These are phyloP conservation scores for Brachionus paranguensis DNA, from an alignment of 1,140 invertebrate species.

Conservation along the genomic window DNA sequence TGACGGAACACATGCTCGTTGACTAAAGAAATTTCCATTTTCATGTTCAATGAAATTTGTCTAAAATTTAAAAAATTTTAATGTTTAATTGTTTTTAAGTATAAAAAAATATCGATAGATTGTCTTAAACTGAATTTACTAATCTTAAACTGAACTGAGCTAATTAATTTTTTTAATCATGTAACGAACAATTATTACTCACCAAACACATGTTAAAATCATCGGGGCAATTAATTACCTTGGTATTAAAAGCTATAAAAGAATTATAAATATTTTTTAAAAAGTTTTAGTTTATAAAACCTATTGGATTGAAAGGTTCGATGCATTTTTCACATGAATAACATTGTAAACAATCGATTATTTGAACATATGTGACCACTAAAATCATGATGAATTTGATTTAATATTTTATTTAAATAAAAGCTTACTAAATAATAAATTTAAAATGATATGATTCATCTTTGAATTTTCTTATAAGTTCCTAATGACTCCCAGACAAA, in stretches of 20 bases:
- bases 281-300: background rate
- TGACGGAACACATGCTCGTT: constrained; percentile 3
- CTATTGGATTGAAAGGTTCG: constrained; percentile 28
- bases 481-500: too few species aligned
- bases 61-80: background rate
- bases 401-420: background rate
- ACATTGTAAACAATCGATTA: constrained; percentile 32
- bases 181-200: background rate
- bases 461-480: too few species aligned
- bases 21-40: background rate
- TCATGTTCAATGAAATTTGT: constrained; percentile 22
- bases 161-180: background rate
- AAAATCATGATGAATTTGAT: background rate
- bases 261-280: background rate
- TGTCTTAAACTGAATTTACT: too few species aligned
- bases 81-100: background rate
- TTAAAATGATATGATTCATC: too few species aligned
- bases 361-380: background rate
- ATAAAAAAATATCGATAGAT: too few species aligned
- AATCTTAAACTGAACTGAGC: too few species aligned
- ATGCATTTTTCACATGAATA: constrained; percentile 29
- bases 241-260: background rate
- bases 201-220: background rate
- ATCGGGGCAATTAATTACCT: background rate
- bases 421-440: background rate